Evolutionary conservation across 2,888 invertebrate species (phyloP), one percentile per base, ranked within the genome.

Genomic region (Rhagophthalmus giganteus): DNA sequence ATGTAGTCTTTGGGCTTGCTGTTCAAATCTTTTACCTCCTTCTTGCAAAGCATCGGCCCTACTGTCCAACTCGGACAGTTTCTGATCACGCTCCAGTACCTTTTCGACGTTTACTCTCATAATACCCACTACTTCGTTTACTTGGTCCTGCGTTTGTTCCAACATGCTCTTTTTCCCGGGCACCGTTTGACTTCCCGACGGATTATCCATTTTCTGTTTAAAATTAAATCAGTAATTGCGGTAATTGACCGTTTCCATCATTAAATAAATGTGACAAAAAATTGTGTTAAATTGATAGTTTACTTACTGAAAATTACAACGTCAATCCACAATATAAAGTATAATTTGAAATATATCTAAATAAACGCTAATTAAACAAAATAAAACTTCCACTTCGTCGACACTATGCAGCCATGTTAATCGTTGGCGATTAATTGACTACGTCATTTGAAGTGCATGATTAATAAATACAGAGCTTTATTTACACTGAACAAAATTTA

Each of bases 71-170:
- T 96, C 95, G 24, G 94, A 93, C 59, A 97, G 79, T 75, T 96
- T 96, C 70, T 90, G 90, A 81, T 97, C 96, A 71, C 96, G 82
- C 76, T 96, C 95, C 60, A 97, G 77, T 11, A 97, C 96, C 74
- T 95, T 96, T 71, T 96, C 95, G 38, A 96, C 95, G 75, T 96
- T 97, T 44, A 90, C 85, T 76, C 90, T 87, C 96, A 96, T 96
- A 58, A 97, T 96, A 61, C 89, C 92, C 54, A 93, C 92, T 58
- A 93, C 93, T 84, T 88, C 75, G 48, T 75, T 73, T 8, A 75
- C 75, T 62, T 75, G 75, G 44, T 72, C 71, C 58, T 75, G 75
- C 40, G 75, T 72, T 57, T 75, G 71, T 54, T 74, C 72, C 58
- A 75, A 59, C 57, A 52, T 40, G 1, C 27, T 51, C 33, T 59